Evolutionary conservation across 2,113 vertebrate genomes (phyloP).

Genomic region (Sphaerodactylus townsendi): DNA sequence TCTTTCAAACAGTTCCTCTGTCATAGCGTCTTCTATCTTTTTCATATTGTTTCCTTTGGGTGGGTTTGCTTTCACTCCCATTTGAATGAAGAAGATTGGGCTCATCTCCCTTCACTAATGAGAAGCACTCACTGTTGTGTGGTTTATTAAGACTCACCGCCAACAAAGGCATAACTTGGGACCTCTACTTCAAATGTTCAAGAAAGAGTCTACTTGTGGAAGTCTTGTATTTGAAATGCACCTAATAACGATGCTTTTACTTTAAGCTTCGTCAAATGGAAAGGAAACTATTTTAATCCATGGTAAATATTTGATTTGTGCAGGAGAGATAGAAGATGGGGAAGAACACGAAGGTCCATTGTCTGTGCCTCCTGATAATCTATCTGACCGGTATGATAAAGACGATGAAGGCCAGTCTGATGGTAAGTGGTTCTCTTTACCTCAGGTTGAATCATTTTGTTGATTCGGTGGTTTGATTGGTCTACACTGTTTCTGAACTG

Average conservation of each 20-base stretch:
- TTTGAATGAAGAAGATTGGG: not conserved
- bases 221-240: not conserved
- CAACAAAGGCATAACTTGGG: not conserved
- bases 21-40: no score
- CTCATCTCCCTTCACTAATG: not conserved
- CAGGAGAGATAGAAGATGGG: constrained; percentile 79
- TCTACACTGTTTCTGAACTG: constrained; percentile 23
- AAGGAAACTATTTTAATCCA: constrained; percentile 24
- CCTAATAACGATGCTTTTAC: not conserved
- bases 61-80: not conserved
- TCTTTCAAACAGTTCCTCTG: no score
- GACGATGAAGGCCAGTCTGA: constrained; percentile 86
- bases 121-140: not conserved
- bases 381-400: constrained; percentile 87
- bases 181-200: rapidly evolving
- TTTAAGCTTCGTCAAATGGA: constrained; percentile 10
- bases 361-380: constrained; percentile 79
- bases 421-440: constrained; percentile 78
- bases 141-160: not conserved
- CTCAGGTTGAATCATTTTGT: constrained; percentile 23
- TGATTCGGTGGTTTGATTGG: constrained; percentile 39
- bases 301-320: constrained; percentile 46
- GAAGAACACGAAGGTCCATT: constrained; percentile 80
- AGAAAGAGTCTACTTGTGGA: not conserved
- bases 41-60: not conserved